Conservation (phyloP, 1,140 invertebrate genomes). For the Apis mellifera region DNA sequence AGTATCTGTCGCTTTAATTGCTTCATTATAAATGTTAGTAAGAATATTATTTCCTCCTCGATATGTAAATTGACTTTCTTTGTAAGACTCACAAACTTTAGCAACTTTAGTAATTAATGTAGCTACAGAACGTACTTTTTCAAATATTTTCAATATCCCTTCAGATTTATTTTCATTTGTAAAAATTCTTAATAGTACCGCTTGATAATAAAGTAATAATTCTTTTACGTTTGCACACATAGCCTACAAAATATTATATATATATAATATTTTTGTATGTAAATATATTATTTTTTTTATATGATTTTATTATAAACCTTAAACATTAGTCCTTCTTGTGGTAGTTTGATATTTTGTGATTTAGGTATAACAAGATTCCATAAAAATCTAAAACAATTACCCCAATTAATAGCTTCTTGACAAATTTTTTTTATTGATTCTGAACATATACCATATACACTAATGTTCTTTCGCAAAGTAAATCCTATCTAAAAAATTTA, state of each 20-base stretch:
- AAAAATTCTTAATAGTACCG: conserved; percentile 81
- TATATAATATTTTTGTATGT: background rate
- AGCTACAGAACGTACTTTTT: conserved; percentile 80
- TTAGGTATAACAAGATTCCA: conserved; percentile 62
- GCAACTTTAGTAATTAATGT: conserved; percentile 82
- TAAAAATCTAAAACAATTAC: conserved; percentile 74
- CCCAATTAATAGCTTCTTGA: conserved; percentile 72
- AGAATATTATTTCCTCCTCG: conserved; percentile 82
- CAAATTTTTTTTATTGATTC: conserved; percentile 68
- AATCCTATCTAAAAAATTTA: conserved; percentile 68
- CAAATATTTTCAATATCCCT: conserved; percentile 80
- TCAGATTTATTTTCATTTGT: conserved; percentile 72
- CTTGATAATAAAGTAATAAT: conserved; percentile 82
- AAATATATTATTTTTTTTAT: background rate
- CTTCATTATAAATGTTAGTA: conserved; percentile 84
- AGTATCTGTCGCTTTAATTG: conserved; percentile 82
- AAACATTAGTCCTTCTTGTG: conserved; percentile 76
- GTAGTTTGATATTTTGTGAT: conserved; percentile 60
- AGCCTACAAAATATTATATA: conserved; percentile 71
- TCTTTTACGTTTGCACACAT: conserved; percentile 82
- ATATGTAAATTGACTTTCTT: conserved; percentile 70
- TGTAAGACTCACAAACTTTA: conserved; percentile 81
- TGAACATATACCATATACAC: conserved; percentile 66
- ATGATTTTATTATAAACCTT: conserved; percentile 57
- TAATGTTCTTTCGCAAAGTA: conserved; percentile 66